Percentiles rank a stretch among this genome's conserved stretches.
Evolutionary conservation across 2,113 vertebrate species (phyloP).

Genomic region (Chroicocephalus ridibundus): DNA sequence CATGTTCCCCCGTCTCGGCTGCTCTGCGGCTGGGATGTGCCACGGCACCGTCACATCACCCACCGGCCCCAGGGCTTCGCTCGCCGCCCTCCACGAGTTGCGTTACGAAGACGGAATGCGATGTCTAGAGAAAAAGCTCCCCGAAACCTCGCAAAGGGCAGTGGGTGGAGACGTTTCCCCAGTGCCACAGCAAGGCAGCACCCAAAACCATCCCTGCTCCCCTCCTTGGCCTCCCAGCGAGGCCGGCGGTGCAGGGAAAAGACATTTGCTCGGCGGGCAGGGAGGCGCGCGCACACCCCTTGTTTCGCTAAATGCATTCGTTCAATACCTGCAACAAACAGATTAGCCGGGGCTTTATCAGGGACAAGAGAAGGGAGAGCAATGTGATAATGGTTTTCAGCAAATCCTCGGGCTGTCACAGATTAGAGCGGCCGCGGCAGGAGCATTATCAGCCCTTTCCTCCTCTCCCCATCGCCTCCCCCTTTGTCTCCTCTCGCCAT

Average conservation of each 20-base stretch:
- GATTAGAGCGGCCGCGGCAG: slow-evolving; percentile 85
- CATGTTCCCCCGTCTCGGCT: rapidly evolving
- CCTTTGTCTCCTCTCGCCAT: slow-evolving; percentile 82
- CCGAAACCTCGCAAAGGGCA: rapidly evolving
- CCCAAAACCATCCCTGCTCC: background rate
- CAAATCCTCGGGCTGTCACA: slow-evolving; percentile 91
- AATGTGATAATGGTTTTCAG: slow-evolving; percentile 95
- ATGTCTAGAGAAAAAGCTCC: background rate
- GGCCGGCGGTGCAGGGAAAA: background rate
- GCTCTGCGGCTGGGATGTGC: background rate
- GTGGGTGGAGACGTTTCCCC: background rate
- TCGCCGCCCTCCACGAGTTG: rapidly evolving
- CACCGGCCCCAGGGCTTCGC: rapidly evolving
- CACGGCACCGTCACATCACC: background rate
- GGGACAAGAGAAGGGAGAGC: slow-evolving; percentile 80
- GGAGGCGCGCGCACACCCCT: background rate
- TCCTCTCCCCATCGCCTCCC: slow-evolving; percentile 61
- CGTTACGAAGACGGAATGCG: rapidly evolving
- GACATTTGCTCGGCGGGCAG: background rate
- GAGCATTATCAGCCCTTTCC: slow-evolving; percentile 81
- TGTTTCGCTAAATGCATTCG: slow-evolving; percentile 86
- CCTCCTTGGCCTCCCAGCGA: rapidly evolving
- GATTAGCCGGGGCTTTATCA: slow-evolving; percentile 93
- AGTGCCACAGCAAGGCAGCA: background rate
- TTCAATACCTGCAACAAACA: slow-evolving; percentile 94